phyloP scores from a whole-genome alignment of 2,797 vertebrate genomes.

The Sebastes kiyomatsui region DNA sequence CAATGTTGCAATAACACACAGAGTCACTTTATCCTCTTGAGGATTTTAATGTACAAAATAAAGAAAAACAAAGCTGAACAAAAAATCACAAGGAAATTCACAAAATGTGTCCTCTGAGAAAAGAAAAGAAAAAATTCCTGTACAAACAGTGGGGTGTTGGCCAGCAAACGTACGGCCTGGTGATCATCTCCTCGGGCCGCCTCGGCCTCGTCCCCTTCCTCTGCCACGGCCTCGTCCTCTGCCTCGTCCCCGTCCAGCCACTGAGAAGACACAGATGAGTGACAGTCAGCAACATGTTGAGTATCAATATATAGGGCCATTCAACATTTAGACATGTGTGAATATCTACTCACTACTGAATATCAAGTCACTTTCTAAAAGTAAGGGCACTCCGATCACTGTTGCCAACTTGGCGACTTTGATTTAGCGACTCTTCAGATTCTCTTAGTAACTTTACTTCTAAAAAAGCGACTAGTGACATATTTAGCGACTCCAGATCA shows the following conservation, averaged over 20 bases:
- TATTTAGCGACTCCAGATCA: not conserved
- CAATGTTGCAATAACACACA: slow-evolving; percentile 30
- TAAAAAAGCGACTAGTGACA: not conserved
- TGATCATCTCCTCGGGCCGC: slow-evolving; percentile 85
- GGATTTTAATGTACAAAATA: slow-evolving; percentile 84
- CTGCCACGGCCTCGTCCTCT: slow-evolving; percentile 85
- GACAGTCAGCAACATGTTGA: not conserved
- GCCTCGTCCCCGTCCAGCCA: slow-evolving; percentile 84
- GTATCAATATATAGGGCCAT: not conserved
- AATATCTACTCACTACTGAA: not conserved
- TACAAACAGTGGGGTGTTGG: slow-evolving; percentile 76
- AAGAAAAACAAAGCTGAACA: slow-evolving; percentile 17
- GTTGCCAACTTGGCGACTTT: no score
- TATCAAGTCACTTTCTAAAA: not conserved
- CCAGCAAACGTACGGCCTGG: not conserved
- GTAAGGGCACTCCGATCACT: no score
- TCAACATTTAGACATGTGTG: not conserved
- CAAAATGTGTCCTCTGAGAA: slow-evolving; percentile 52
- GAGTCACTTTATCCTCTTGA: slow-evolving; percentile 41
- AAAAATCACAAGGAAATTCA: slow-evolving; percentile 57
- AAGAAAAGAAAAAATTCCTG: slow-evolving; percentile 67
- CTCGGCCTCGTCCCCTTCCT: slow-evolving; percentile 84
- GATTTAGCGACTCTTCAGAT: no score
- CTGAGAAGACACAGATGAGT: slow-evolving; percentile 52
- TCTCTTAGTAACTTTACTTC: no score